phyloP scores from a whole-genome alignment of 2,888 invertebrate genomes.

The Schrankia costaestrigalis region DNA sequence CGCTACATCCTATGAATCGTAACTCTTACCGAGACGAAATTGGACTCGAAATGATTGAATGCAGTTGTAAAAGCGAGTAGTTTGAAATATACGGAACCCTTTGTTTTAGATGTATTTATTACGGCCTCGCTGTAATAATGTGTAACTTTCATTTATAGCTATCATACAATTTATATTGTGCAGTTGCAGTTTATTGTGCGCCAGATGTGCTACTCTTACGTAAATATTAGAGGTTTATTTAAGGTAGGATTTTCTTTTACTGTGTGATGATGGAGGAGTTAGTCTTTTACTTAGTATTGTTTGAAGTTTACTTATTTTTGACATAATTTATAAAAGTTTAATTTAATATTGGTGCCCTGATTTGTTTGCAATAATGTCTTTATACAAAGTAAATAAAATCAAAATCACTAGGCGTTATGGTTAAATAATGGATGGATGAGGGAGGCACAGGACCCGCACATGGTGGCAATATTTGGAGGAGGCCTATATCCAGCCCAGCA shows the following conservation, averaged over 20 bases:
- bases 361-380: no score
- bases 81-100: conserved; percentile 57
- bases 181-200: conserved; percentile 11
- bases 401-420: no score
- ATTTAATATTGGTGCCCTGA: no score
- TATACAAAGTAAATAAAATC: no score
- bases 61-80: conserved; percentile 70
- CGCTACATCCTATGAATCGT: conserved; percentile 37
- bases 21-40: conserved; percentile 52
- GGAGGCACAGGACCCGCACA: no score
- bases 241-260: conserved; percentile 2
- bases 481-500: no score
- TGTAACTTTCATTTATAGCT: conserved; percentile 35
- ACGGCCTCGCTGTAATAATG: conserved; percentile 30
- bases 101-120: conserved; percentile 54
- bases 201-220: conserved; percentile 18
- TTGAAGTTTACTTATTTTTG: no score
- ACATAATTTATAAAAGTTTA: no score
- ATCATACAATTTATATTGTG: conserved; percentile 25
- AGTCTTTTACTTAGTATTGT: no score
- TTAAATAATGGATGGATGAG: no score
- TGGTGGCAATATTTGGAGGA: no score
- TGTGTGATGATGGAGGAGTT: conserved; percentile 14
- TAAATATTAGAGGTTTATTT: conserved; percentile 17
- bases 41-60: conserved; percentile 76